Conservation (phyloP, 1,140 invertebrate species). For the Coptotermes formosanus region DNA sequence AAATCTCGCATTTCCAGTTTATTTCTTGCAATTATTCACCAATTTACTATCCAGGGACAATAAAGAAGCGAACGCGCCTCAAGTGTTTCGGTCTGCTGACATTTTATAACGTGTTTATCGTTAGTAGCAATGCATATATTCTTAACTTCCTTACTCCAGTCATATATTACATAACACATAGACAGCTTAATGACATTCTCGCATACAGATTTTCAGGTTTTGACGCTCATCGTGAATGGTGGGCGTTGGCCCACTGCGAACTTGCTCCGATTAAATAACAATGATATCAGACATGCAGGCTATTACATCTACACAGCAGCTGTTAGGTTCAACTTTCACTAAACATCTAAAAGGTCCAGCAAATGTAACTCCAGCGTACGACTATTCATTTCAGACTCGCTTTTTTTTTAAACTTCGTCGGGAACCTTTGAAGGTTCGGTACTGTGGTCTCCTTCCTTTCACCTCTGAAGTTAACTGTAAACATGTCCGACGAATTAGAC, state of each 20-base stretch:
- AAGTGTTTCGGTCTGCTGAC: no score
- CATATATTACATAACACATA: neutral
- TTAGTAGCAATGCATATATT: no score
- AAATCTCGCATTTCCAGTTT: no score
- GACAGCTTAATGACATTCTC: neutral
- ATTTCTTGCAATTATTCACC: no score
- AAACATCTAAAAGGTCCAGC: neutral
- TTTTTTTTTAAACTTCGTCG: neutral
- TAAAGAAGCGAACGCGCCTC: no score
- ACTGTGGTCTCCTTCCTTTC: neutral
- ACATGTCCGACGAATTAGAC: neutral
- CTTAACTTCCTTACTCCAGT: no score
- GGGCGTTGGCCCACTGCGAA: conserved; percentile 6
- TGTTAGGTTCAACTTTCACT: neutral
- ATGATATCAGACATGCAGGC: neutral
- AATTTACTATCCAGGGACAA: no score
- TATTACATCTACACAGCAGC: neutral
- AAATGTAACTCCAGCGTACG: neutral
- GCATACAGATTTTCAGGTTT: neutral
- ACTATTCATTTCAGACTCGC: neutral
- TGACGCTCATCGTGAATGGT: neutral
- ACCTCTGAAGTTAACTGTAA: neutral
- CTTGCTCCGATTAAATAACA: conserved; percentile 15
- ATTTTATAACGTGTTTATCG: no score
- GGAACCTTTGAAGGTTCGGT: neutral